Evolutionary conservation across 2,797 vertebrate species (phyloP).

Genomic region (Hydrocynus forskahlii): DNA sequence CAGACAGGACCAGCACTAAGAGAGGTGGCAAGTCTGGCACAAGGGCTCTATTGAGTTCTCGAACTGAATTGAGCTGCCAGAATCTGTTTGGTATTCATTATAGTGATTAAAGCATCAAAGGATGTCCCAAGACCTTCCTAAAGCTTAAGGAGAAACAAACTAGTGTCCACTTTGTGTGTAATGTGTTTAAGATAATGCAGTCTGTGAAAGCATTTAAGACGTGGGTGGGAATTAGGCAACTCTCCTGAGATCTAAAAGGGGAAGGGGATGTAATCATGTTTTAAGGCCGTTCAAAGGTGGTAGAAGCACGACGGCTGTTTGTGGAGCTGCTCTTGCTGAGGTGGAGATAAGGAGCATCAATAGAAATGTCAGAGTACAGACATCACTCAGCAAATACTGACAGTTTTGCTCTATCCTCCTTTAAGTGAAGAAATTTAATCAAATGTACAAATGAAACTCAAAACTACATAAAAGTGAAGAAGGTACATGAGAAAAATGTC

Average conservation of each 20-base stretch:
- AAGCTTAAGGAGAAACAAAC: neutral
- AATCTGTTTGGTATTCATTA: slow-evolving; percentile 39
- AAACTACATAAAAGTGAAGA: no score
- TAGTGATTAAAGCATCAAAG: neutral
- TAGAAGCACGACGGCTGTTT: neutral
- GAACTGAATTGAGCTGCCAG: slow-evolving; percentile 9
- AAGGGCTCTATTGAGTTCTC: slow-evolving; percentile 33
- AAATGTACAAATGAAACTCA: no score
- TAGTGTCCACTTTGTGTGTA: neutral
- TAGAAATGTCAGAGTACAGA: neutral
- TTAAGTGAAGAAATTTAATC: no score
- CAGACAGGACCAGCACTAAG: slow-evolving; percentile 17
- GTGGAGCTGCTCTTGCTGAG: slow-evolving; percentile 4
- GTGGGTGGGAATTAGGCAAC: slow-evolving; percentile 16
- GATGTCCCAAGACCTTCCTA: slow-evolving; percentile 5
- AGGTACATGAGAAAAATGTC: no score
- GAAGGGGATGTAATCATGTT: slow-evolving; percentile 19
- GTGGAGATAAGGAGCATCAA: neutral
- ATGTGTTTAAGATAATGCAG: slow-evolving; percentile 22
- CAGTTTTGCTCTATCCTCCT: no score
- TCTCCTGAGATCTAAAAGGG: slow-evolving; percentile 10
- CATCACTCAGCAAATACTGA: neutral
- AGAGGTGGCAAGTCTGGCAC: neutral
- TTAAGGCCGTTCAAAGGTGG: slow-evolving; percentile 14
- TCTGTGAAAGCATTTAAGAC: slow-evolving; percentile 27